These are phyloP conservation scores for Sus cebifrons DNA, from an alignment of 2,797 vertebrate genomes.

Conservation along the genomic window DNA sequence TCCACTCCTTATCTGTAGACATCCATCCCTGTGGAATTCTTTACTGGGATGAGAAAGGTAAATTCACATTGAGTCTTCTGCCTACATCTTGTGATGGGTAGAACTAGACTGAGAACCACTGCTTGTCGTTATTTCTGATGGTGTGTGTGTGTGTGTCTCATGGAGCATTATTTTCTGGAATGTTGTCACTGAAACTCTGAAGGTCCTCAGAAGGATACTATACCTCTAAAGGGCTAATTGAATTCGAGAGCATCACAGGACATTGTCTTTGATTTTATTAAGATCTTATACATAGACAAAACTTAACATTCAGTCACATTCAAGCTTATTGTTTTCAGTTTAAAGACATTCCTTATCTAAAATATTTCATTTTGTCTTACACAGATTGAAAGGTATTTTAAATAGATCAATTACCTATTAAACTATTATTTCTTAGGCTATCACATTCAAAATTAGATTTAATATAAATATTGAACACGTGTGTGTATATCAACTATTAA, in stretches of 20 bases:
- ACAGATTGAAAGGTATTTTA: not conserved
- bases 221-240: not conserved
- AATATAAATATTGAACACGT: slow-evolving; percentile 43
- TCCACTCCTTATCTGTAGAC: not conserved
- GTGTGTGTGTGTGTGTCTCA: not conserved
- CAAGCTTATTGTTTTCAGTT: not conserved
- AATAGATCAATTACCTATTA: slow-evolving; percentile 45
- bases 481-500: slow-evolving; percentile 5
- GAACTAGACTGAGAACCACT: not conserved
- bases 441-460: slow-evolving; percentile 60
- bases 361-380: not conserved
- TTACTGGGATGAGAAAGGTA: not conserved
- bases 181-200: not conserved
- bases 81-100: not conserved
- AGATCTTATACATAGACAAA: not conserved
- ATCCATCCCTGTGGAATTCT: not conserved
- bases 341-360: slow-evolving; percentile 6
- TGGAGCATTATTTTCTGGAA: not conserved
- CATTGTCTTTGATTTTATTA: slow-evolving; percentile 15
- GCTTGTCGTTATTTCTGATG: slow-evolving; percentile 4
- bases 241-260: not conserved
- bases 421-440: slow-evolving; percentile 43
- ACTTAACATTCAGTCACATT: not conserved
- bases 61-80: not conserved
- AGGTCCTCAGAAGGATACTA: not conserved